phyloP scores from a whole-genome alignment of 2,797 vertebrate species.

The Amphiprion clarkii region DNA sequence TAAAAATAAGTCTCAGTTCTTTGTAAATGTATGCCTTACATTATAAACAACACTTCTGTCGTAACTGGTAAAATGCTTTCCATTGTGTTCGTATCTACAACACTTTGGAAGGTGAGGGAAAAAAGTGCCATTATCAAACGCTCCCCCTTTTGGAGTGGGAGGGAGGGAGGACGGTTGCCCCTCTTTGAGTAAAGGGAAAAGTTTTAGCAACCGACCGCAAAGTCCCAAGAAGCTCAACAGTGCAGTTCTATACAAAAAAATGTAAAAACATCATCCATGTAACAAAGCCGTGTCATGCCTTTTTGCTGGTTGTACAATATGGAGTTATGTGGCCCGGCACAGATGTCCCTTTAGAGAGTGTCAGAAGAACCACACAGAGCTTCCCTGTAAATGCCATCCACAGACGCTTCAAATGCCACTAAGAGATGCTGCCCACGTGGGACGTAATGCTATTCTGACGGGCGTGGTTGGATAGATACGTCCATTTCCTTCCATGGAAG shows the following conservation, averaged over 20 bases:
- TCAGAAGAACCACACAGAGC: slow-evolving; percentile 24
- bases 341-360: slow-evolving; percentile 44
- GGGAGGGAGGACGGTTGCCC: slow-evolving; percentile 47
- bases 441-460: slow-evolving; percentile 45
- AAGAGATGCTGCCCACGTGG: slow-evolving; percentile 21
- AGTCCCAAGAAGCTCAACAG: slow-evolving; percentile 58
- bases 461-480: slow-evolving; percentile 53
- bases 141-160: slow-evolving; percentile 62
- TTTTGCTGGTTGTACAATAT: slow-evolving; percentile 77
- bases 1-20: slow-evolving; percentile 97
- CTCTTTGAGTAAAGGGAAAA: slow-evolving; percentile 52
- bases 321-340: slow-evolving; percentile 49
- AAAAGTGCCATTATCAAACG: slow-evolving; percentile 84
- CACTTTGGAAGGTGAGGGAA: slow-evolving; percentile 80
- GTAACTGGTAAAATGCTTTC: slow-evolving; percentile 81
- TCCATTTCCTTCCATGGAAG: slow-evolving; percentile 34
- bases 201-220: slow-evolving; percentile 44
- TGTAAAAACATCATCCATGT: slow-evolving; percentile 63
- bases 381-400: slow-evolving; percentile 49
- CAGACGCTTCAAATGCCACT: slow-evolving; percentile 51
- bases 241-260: slow-evolving; percentile 73
- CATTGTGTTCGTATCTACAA: slow-evolving; percentile 88
- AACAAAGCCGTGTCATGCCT: slow-evolving; percentile 67
- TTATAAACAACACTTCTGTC: slow-evolving; percentile 91
- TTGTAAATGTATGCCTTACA: slow-evolving; percentile 95